Conservation (phyloP, 2,888 invertebrate genomes). For the Erebia ligea region DNA sequence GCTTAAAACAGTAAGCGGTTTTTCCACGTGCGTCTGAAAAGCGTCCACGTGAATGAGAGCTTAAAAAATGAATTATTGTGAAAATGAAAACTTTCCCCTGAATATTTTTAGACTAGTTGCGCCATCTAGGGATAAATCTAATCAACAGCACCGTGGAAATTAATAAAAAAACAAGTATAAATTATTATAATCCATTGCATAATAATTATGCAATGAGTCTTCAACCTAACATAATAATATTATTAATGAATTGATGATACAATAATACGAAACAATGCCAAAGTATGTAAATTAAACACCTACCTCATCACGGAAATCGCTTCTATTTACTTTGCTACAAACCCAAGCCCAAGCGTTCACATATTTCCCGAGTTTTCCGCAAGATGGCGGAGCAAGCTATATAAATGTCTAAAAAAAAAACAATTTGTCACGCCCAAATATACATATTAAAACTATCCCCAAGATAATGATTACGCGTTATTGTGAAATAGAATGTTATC, state of each 20-base stretch:
- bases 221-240: background rate
- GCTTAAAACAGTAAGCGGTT: no score
- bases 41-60: background rate
- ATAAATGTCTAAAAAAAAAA: slow-evolving; percentile 39
- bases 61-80: background rate
- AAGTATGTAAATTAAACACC: background rate
- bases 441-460: slow-evolving; percentile 49
- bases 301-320: background rate
- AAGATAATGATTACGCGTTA: slow-evolving; percentile 54
- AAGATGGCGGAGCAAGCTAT: slow-evolving; percentile 60
- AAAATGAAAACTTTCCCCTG: background rate
- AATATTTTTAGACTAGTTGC: slow-evolving; percentile 5
- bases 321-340: background rate
- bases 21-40: no score
- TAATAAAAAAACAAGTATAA: background rate
- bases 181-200: background rate
- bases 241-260: background rate
- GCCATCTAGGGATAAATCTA: slow-evolving; percentile 7
- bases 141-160: background rate
- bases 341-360: slow-evolving; percentile 5
- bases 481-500: slow-evolving; percentile 76
- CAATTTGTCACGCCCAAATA: slow-evolving; percentile 71
- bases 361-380: slow-evolving; percentile 18
- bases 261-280: background rate
- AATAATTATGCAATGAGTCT: background rate